Percentiles rank a stretch among this genome's conserved stretches.
Conservation (phyloP, 2,797 vertebrate genomes). For the Muraenolepis orangiensis region DNA sequence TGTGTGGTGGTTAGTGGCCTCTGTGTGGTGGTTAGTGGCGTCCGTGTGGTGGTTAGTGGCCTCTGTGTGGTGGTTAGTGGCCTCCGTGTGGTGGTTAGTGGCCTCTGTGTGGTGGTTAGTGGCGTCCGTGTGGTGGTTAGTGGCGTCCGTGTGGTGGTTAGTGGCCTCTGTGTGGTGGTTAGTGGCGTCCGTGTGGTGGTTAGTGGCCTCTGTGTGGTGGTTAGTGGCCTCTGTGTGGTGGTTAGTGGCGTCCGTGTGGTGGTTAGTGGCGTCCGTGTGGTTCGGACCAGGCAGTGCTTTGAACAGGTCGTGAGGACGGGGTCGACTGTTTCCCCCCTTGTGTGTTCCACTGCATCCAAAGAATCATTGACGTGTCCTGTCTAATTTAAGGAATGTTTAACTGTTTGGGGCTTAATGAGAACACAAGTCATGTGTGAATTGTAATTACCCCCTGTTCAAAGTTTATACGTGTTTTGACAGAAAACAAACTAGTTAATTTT, state of each 20-base stretch:
- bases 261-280: conserved; percentile 49
- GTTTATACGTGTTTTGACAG: conserved; percentile 70
- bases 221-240: too few relatives aligned
- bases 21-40: too few relatives aligned
- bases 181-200: conserved; percentile 46
- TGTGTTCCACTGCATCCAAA: conserved; percentile 52
- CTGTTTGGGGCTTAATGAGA: conserved; percentile 61
- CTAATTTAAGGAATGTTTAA: conserved; percentile 72
- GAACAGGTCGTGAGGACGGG: conserved; percentile 46
- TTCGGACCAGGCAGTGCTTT: conserved; percentile 41
- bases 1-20: too few relatives aligned
- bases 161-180: too few relatives aligned
- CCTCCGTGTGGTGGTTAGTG: conserved; percentile 51
- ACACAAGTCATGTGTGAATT: conserved; percentile 64
- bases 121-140: conserved; percentile 51
- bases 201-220: conserved; percentile 49
- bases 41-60: conserved; percentile 51
- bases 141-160: conserved; percentile 47
- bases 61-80: conserved; percentile 50
- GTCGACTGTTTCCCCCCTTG: conserved; percentile 41
- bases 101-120: too few relatives aligned
- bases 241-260: conserved; percentile 49
- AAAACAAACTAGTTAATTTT: conserved; percentile 71
- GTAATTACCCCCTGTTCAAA: conserved; percentile 74
- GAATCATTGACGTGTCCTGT: conserved; percentile 68